Evolutionary conservation across 2,888 invertebrate species (phyloP).

Genomic region (Eudemis profundana): DNA sequence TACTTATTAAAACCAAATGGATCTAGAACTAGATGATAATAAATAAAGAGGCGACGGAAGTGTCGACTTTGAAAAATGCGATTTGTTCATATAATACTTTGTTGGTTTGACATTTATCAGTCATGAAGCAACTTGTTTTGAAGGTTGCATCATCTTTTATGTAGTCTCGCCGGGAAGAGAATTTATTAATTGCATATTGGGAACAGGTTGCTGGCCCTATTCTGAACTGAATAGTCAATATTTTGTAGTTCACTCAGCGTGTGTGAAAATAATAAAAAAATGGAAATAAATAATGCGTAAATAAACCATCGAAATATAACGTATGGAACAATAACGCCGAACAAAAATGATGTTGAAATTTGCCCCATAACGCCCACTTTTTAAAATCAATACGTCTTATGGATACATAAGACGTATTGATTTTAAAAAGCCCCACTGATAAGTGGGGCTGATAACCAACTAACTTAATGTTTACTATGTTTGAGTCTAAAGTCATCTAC

Average conservation of each 20-base stretch:
- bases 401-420: too few relatives aligned
- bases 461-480: too few relatives aligned
- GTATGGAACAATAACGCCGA: too few relatives aligned
- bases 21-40: neutral
- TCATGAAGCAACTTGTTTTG: slow-evolving; percentile 65
- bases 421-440: too few relatives aligned
- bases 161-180: slow-evolving; percentile 21
- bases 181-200: slow-evolving; percentile 34
- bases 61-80: slow-evolving; percentile 21
- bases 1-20: neutral
- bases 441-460: too few relatives aligned
- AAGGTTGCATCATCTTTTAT: slow-evolving; percentile 64
- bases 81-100: slow-evolving; percentile 1
- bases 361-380: too few relatives aligned
- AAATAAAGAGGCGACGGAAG: slow-evolving; percentile 11
- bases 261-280: too few relatives aligned
- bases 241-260: neutral
- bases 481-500: too few relatives aligned
- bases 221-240: slow-evolving; percentile 6
- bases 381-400: too few relatives aligned
- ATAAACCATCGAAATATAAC: too few relatives aligned
- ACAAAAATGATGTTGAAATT: too few relatives aligned
- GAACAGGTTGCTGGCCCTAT: slow-evolving; percentile 35
- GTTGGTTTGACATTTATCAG: slow-evolving; percentile 35
- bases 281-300: too few relatives aligned